Base-by-base conservation (phyloP, 2,888 invertebrate species). In the Pollenia amentaria region DNA sequence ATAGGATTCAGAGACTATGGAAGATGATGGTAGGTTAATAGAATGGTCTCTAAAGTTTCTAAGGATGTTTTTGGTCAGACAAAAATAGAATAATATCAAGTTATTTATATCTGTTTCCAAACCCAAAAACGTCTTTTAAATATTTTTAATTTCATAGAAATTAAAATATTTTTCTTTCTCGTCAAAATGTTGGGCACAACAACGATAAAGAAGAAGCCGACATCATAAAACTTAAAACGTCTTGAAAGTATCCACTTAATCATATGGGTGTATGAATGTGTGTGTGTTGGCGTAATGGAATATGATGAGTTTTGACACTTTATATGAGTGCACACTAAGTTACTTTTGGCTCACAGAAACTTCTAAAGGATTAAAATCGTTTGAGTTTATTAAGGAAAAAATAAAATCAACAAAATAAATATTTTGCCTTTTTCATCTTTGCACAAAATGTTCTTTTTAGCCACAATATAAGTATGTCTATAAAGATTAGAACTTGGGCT, bases 291-390 rank as follows among this genome's bases (percentile, higher is more conserved):
- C 16, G n/a, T 51, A 80, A 42, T 21, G 42, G 14, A 75, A 72
- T 70, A 86, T 92, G 91, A 91, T 92, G 91, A 90, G 89, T 90
- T 90, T 89, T 89, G 91, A 91, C 92, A 89, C 88, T 91, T 90
- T 89, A 80, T 80, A 87, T 87, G 87, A 87, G 89, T 89, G 89
- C 89, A 90, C 88, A 88, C 88, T 91, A 91, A 91, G 91, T 91
- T 90, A 90, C 89, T 91, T 91, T 90, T 87, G 72, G 51, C 62
- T 67, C 44, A 89, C 89, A 89, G 89, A 91, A 91, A 91, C 90
- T 92, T 91, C 87, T 89, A 89, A 89, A 88, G 91, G 91, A 91
- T 92, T 91, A 91, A 91, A 90, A 89, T 89, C 88, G 89, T 89
- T 72, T 90, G 89, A 88, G 90, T 88, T 60, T 60, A 16, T 53